Evolutionary conservation across 2,113 vertebrate genomes (phyloP), one percentile per base, ranked within the genome.

Genomic region (Piprites chloris): DNA sequence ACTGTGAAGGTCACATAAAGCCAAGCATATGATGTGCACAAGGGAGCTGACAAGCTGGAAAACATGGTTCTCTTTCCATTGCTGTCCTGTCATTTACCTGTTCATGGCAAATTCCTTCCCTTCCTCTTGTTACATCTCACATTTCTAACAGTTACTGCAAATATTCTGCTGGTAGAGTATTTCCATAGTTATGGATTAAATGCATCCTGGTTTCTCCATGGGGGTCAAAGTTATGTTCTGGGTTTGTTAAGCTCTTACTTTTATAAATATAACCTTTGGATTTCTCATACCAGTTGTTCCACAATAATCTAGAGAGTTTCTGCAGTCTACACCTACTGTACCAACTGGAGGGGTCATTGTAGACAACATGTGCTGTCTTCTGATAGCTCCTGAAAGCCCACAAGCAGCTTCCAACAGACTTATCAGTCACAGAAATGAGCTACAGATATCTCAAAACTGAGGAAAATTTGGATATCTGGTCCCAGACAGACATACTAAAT

Each of bases 401-500:
- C 37, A 52, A 23, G 41, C 13, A 53, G 65, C 93, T 88, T 94
- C 93, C 81, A 50, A 93, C 39, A 80, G 61, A 81, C 52, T 90
- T 93, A 94, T 93, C 82, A 58, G 71, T 33, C 68, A 69, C 68
- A 81, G 44, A 90, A 95, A 93, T 93, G 52, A 90, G 72, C 73
- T 94, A 80, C 41, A 67, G 72, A 46, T 94, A 55, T 56, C 65
- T 75, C 65, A 75, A 83, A 44, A 77, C 90, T 61, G 56, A 78
- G 49, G 77, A 52, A 63, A 92, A 90, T 68, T 83, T 65, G 76
- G 59, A 6, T 95, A 78, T 94, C 90, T 81, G 52, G 65, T 63
- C 44, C 56, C 18, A 56, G 52, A 62, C 85, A 94, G 78, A n/a
- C 49, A 49, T 47, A 24, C 81, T 56, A 47, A 90, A 75, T 89